Base-by-base conservation (phyloP, 2,797 vertebrate species). In the Microctenopoma lineatum region DNA sequence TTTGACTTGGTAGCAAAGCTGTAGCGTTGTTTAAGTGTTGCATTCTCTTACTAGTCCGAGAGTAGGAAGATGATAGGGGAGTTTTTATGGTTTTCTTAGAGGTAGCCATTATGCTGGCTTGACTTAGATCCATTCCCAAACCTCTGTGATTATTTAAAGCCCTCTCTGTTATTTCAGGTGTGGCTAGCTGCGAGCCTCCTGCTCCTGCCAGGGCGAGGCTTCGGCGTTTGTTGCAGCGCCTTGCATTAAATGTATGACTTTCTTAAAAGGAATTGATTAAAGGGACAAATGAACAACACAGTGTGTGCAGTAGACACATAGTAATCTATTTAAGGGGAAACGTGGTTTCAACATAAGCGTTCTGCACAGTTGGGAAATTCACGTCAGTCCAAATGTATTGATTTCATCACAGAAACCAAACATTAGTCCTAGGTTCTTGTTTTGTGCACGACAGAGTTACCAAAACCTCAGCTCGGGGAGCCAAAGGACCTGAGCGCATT, bases 391-490 rank as follows among this genome's bases (percentile, higher is more conserved):
- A 14, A 25, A 66, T 39, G 42, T 58, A 73, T 77, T 73, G 50
- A 75, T 70, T 59, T 39, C 4, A 61, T 75, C 74, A 59, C 26
- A 27, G 59, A 81, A 66, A 63, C 48, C 74, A 73, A 88, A 87
- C 81, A 79, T 81, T 59, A 59, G 45, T 44, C 38, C 38, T 62
- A 54, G 18, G 52, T 57, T 52, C 64, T 55, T 59, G 16, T 48
- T 77, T 48, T 84, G 70, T 75, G 54, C 59, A 73, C 38, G 53
- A 34, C 80, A 99, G 97, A 96, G 89, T 90, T 94, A 25, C 94
- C 92, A 1, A 95, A 90, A 58, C 93, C 95, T 88, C 92, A 92
- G 54, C 92, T 95, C 25, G 92, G 93, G 12, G 94, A 96, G 77
- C 81, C 60, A 0, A 91, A 83, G 67, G 93, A 94, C 67, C 74